phyloP scores from a whole-genome alignment of 1,140 invertebrate species.

The Prorops nasuta region DNA sequence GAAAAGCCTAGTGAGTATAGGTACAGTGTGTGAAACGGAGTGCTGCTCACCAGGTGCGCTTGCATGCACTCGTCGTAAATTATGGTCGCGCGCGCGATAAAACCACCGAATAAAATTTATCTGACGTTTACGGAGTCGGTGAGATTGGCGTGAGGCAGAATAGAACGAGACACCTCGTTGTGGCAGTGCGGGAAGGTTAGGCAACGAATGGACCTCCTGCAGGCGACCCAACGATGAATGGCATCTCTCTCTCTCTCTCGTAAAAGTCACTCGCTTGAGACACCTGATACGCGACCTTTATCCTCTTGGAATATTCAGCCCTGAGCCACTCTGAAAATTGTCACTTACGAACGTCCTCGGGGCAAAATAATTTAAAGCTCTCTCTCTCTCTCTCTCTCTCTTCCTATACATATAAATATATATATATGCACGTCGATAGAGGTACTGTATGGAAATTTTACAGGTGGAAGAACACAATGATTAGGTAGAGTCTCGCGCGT shows the following conservation, averaged over 20 bases:
- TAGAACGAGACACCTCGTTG: slow-evolving; percentile 49
- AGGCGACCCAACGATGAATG: slow-evolving; percentile 30
- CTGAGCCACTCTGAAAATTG: not conserved
- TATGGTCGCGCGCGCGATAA: slow-evolving; percentile 29
- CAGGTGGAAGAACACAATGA: too few species aligned
- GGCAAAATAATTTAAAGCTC: too few species aligned
- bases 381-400: too few species aligned
- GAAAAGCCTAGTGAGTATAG: too few species aligned
- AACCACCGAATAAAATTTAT: slow-evolving; percentile 51
- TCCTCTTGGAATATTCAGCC: not conserved
- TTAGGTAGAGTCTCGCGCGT: too few species aligned
- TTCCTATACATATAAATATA: too few species aligned
- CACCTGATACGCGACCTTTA: not conserved
- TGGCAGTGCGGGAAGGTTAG: slow-evolving; percentile 7
- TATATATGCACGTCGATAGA: too few species aligned
- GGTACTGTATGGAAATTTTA: too few species aligned
- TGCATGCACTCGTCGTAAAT: slow-evolving; percentile 43
- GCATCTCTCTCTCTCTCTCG: slow-evolving; percentile 30
- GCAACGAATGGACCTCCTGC: slow-evolving; percentile 45
- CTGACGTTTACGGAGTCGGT: slow-evolving; percentile 50
- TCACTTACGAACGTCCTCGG: too few species aligned
- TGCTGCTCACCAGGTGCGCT: too few species aligned
- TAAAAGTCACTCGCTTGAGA: slow-evolving; percentile 50
- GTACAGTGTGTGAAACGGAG: too few species aligned
- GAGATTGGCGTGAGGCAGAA: slow-evolving; percentile 48